Conservation (phyloP, 2,113 vertebrate species). For the Catagonus wagneri region DNA sequence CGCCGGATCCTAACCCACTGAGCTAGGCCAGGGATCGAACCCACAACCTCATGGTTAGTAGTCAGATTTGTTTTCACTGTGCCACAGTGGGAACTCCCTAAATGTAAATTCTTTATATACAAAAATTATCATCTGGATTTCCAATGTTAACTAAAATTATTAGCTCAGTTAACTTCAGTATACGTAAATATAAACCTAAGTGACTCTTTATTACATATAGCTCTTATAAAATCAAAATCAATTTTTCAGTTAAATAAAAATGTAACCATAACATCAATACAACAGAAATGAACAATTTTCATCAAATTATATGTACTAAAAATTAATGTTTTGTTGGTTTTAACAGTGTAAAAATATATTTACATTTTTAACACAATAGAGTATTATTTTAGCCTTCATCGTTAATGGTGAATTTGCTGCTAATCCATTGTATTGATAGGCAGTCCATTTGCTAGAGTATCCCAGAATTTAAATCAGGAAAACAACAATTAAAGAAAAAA, state of each 20-base stretch:
- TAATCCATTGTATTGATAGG: neutral
- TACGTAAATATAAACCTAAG: neutral
- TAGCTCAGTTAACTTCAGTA: neutral
- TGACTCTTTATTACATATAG: neutral
- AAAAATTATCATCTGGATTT: neutral
- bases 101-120: neutral
- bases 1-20: no score
- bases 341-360: conserved; percentile 1
- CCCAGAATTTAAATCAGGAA: neutral
- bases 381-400: neutral
- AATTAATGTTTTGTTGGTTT: conserved; percentile 1
- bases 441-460: neutral
- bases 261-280: neutral
- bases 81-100: no score
- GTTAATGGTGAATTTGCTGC: neutral
- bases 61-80: no score
- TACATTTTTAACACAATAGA: neutral
- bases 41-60: no score
- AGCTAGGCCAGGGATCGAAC: no score
- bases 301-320: neutral
- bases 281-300: neutral
- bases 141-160: neutral
- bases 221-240: neutral
- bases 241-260: conserved; percentile 1
- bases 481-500: conserved; percentile 7